Evolutionary conservation across 2,113 vertebrate species (phyloP), one percentile per base, ranked within the genome.

Genomic region (Henicopernis longicauda): DNA sequence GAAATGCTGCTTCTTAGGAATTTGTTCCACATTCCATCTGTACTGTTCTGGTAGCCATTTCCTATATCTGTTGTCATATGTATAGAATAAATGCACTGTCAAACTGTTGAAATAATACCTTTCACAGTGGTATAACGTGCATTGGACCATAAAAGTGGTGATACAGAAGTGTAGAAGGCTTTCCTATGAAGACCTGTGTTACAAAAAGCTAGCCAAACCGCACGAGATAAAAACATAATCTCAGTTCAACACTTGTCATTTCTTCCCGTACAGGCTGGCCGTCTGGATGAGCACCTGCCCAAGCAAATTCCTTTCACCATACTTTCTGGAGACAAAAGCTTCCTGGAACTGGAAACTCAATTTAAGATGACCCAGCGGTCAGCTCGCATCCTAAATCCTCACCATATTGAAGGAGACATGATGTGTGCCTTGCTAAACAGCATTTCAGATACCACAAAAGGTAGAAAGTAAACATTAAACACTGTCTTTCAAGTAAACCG

Each of bases 221-320:
- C 44, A 14, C 1, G 2, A 71, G 34, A 31, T 47, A n/a, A 83
- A 69, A 74, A 36, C 6, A 14, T 4, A 1, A 45, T 89, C n/a
- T 47, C 18, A 32, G 20, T 52, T 94, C 22, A 70, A 1, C 15
- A 6, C 7, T 31, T 85, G 13, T 61, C 4, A 5, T 49, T 93
- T 97, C 19, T 95, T 97, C 65, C 72, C 11, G 2, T 90, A 7
- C 80, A 99, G 98, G 98, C 98, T 59, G 98, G 98, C 73, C 98
- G 98, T 77, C 95, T 99, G 72, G 98, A 99, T 98, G 98, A 98
- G 84, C 98, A 97, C 42, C 92, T 99, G 52, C 98, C 98, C 86
- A 99, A 98, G 94, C 98, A 99, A 82, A 98, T 99, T 96, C 98
- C 98, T 96, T 98, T 99, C 93, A 98, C 98, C 76, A 52, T 99